Base-by-base conservation (phyloP, 2,113 vertebrate genomes). In the Podarcis muralis region DNA sequence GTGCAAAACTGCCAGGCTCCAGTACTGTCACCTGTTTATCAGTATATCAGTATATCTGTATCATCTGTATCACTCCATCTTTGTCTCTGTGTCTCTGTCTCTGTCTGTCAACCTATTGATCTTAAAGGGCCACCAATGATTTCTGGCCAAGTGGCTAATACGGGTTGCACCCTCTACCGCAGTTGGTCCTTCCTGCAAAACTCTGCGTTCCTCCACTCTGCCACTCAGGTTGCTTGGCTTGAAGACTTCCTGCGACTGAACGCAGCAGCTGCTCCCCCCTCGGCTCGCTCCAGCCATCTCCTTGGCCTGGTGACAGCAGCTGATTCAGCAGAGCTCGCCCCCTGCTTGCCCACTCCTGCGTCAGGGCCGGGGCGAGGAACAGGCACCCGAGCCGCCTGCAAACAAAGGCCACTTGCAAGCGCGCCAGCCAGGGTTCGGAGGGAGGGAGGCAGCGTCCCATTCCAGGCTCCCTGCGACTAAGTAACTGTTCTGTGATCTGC, bases 391-490 rank as follows among this genome's bases (percentile, higher is more conserved):
- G 79, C 2, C 30, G 88, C 89, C 83, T 27, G 57, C 83, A 85
- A 90, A 91, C 91, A 90, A 85, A 85, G 87, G 90, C 92, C 89
- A 86, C 93, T 53, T 11, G 72, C 32, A 23, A 27, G 48, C 48
- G 71, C 76, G 90, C 72, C 37, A 77, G 91, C 75, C 48, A 75
- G 86, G 91, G 85, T 85, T 86, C 87, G 66, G 68, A 35, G 78
- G 66, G 68, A 35, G 78, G 91, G 92, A 92, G 93, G 89, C 90
- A 83, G 90, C 76, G 35, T 92, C 91, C 25, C 1, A 5, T 87
- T 86, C 88, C 93, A 90, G 93, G 80, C 87, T 92, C 94, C 91
- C 93, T 89, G 94, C 91, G 75, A 89, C 85, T 82, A 89, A 93
- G 75, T 84, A 88, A 94, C 93, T 1, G 22, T 83, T 62, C 6